Percentiles rank a stretch among this genome's conserved stretches.
These are phyloP conservation scores for Channallabes apus DNA, from an alignment of 2,797 vertebrate genomes.

Conservation along the genomic window DNA sequence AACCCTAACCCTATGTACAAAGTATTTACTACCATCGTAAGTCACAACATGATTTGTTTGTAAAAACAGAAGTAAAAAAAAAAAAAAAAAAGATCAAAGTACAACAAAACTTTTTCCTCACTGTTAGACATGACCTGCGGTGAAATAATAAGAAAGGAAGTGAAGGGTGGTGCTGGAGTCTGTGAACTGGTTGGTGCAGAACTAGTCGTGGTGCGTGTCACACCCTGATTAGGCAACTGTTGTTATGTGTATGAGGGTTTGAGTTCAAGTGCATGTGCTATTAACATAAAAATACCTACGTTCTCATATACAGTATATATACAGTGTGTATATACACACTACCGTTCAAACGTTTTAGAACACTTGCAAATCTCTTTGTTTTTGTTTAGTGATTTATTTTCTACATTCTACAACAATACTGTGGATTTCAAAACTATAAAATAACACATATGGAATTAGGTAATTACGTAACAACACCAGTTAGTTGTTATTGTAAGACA, in stretches of 20 bases:
- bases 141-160: background rate
- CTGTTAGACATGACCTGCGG: background rate
- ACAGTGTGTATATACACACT: too few species aligned
- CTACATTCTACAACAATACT: too few species aligned
- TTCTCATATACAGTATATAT: too few species aligned
- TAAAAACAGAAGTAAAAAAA: background rate
- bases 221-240: slow-evolving; percentile 39
- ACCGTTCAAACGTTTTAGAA: too few species aligned
- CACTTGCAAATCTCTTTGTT: too few species aligned
- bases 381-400: too few species aligned
- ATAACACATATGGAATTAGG: too few species aligned
- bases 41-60: background rate
- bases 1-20: too few species aligned
- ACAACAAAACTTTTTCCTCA: background rate
- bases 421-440: too few species aligned
- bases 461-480: too few species aligned
- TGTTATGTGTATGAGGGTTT: background rate
- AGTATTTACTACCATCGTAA: background rate
- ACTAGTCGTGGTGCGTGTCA: slow-evolving; percentile 51
- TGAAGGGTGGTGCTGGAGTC: background rate
- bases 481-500: too few species aligned
- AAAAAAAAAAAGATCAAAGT: background rate
- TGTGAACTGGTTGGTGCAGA: background rate
- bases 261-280: background rate
- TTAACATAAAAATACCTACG: too few species aligned